Evolutionary conservation across 2,113 vertebrate species (phyloP).

Genomic region (Rhipidura dahli): DNA sequence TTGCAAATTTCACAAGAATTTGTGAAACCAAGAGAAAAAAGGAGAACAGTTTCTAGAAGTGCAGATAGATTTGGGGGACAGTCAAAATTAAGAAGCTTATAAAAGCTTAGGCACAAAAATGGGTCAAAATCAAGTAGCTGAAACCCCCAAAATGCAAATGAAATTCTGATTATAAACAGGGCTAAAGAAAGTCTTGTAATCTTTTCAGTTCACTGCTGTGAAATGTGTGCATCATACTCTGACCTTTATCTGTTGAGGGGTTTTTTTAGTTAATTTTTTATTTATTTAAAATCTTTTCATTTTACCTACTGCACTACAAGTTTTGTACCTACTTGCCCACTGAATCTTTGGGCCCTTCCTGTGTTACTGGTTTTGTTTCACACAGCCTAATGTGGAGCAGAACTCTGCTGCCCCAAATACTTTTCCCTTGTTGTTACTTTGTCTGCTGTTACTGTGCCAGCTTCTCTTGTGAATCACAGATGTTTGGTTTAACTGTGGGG

Average conservation of each 20-base stretch:
- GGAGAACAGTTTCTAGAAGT: neutral
- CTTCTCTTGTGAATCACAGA: neutral
- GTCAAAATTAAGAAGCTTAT: neutral
- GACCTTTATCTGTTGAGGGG: neutral
- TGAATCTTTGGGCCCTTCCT: neutral
- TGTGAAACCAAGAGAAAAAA: neutral
- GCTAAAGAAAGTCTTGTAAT: neutral
- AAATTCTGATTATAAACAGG: neutral
- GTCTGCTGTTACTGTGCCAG: neutral
- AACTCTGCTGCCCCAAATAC: rapidly evolving
- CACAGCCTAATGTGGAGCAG: neutral
- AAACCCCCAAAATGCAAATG: neutral
- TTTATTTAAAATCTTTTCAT: neutral
- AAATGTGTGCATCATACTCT: neutral
- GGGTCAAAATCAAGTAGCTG: neutral
- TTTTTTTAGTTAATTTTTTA: neutral
- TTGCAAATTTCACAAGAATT: neutral
- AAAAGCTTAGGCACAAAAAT: neutral
- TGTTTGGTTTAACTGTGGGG: neutral
- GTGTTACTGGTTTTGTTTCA: neutral
- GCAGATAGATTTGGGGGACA: neutral
- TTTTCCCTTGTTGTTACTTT: neutral
- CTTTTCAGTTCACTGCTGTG: neutral
- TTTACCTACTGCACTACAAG: neutral
- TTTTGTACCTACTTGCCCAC: neutral